These are phyloP conservation scores for Rhinichthys osculus DNA, from an alignment of 2,797 vertebrate species.

Conservation along the genomic window DNA sequence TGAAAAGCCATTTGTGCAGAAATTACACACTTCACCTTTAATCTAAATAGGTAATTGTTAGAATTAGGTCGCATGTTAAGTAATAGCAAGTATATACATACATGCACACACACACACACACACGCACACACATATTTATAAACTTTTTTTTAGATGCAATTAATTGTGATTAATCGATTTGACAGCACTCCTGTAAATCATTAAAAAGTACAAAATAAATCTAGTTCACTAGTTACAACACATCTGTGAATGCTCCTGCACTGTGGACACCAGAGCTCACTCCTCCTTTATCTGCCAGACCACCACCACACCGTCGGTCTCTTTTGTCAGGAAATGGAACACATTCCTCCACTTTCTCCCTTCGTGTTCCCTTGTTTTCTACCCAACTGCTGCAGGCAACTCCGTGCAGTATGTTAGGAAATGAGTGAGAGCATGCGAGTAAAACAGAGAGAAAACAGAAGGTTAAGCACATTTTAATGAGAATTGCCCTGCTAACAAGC, in stretches of 20 bases:
- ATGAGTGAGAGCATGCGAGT: constrained; percentile 36
- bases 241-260: constrained; percentile 37
- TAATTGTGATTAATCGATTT: no score
- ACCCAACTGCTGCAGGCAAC: constrained; percentile 44
- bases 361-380: constrained; percentile 35
- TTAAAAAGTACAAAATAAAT: neutral
- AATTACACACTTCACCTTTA: neutral
- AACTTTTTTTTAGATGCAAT: no score
- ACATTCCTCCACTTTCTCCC: constrained; percentile 45
- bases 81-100: no score
- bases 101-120: no score
- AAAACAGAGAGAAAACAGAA: constrained; percentile 40
- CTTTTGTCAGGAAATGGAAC: constrained; percentile 55
- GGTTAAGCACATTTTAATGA: constrained; percentile 65
- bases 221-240: constrained; percentile 4
- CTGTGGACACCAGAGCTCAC: constrained; percentile 29
- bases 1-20: neutral
- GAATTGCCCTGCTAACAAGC: constrained; percentile 63
- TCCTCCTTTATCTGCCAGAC: constrained; percentile 41
- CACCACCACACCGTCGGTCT: constrained; percentile 37
- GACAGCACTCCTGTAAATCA: neutral
- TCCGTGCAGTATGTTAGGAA: constrained; percentile 46
- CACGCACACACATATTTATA: no score
- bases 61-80: neutral
- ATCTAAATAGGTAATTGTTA: neutral